Evolutionary conservation across 2,797 vertebrate species (phyloP).

Genomic region (Oreonectes daqikongensis): DNA sequence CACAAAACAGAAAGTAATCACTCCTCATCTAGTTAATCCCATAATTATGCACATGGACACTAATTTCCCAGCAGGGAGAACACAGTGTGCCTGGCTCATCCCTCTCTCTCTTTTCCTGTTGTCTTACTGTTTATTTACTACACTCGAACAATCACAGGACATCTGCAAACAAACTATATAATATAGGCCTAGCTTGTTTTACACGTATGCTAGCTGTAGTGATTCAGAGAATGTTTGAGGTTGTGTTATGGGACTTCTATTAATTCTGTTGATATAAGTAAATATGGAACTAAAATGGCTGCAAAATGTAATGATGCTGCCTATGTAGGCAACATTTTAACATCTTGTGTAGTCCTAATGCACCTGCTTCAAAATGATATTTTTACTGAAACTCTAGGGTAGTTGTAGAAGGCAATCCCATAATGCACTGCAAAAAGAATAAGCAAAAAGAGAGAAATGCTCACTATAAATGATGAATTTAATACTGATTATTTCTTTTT

Average conservation of each 20-base stretch:
- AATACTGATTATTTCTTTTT: too few relatives aligned
- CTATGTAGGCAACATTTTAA: background rate
- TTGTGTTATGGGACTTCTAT: background rate
- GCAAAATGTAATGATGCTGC: background rate
- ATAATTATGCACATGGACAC: conserved; percentile 69
- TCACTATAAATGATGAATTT: too few relatives aligned
- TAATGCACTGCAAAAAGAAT: too few relatives aligned
- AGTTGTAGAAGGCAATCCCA: too few relatives aligned
- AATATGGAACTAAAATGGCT: background rate
- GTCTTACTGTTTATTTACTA: conserved; percentile 44
- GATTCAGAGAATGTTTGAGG: background rate
- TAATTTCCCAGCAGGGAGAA: conserved; percentile 71
- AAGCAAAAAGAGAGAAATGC: too few relatives aligned
- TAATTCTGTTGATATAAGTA: background rate
- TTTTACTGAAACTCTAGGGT: too few relatives aligned
- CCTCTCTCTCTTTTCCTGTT: conserved; percentile 37
- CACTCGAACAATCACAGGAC: background rate
- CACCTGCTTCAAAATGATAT: too few relatives aligned
- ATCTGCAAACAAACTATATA: conserved; percentile 52
- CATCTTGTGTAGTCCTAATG: background rate
- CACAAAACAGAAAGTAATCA: conserved; percentile 58
- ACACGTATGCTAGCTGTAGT: conserved; percentile 14
- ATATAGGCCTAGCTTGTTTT: conserved; percentile 42
- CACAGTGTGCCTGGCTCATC: conserved; percentile 54
- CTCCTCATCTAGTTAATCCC: conserved; percentile 58